Evolutionary conservation across 2,797 vertebrate genomes (phyloP), one percentile per base, ranked within the genome.

Genomic region (Pyrrhura leucotis): DNA sequence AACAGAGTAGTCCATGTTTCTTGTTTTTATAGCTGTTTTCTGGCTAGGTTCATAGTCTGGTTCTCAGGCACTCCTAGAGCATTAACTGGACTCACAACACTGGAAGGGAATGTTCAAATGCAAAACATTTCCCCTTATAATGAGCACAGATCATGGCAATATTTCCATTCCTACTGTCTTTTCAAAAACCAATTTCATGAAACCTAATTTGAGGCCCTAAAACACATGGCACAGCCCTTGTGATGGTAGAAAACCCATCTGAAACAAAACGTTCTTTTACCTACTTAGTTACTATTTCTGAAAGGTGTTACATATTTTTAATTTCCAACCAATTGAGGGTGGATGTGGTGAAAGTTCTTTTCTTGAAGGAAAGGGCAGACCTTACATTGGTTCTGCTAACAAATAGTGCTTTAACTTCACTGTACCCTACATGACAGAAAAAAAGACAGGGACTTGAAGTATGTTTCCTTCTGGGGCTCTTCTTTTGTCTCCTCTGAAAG

Each of bases 101-200:
- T 67, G 47, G 40, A 92, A 78, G 69, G 22, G n/a, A 89, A 93
- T 50, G 33, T 71, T 91, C 74, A 96, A 74, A 91, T 42, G 47
- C 50, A 82, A 94, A 95, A 87, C 44, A 79, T 86, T 88, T 93
- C 40, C 35, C 28, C 79, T 95, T 82, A 66, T 71, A 94, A 94
- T 44, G 44, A 88, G 35, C 74, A 86, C 23, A 71, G 63, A 84
- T 66, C 85, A 86, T 84, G 33, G 13, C 47, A 94, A 35, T 56
- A 56, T 74, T 95, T 95, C 77, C 74, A 61, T 71, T 94, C 44
- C 48, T 85, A 65, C 29, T 72, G 65, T 85, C 63, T 88, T 90
- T 86, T 69, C 79, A 79, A 86, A 96, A 94, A n/a, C 1, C 18
- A 74, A 18, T 59, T 65, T 73, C 42, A 86, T 53, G 19, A 87